Evolutionary conservation across 2,113 vertebrate genomes (phyloP).

Genomic region (Austrofundulus limnaeus): DNA sequence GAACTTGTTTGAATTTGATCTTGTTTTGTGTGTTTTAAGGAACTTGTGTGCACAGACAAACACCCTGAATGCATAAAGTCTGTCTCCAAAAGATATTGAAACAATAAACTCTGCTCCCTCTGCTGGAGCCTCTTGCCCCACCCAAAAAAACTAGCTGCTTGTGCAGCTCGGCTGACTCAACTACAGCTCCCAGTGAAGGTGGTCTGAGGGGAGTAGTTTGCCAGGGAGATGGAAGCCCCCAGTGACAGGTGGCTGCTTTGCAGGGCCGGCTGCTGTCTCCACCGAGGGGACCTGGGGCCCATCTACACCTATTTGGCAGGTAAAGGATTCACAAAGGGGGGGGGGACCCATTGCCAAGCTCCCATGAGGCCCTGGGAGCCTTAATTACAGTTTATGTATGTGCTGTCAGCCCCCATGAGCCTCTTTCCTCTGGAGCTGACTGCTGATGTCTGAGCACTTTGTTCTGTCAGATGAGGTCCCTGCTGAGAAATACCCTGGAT

Average conservation of each 20-base stretch:
- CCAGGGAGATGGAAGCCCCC: constrained; percentile 44
- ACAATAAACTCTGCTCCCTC: too few species aligned
- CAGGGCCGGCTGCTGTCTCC: constrained; percentile 11
- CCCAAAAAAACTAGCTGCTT: not conserved
- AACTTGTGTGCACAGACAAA: too few species aligned
- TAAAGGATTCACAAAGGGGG: constrained; percentile 43
- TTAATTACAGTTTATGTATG: constrained; percentile 78
- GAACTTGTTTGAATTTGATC: too few species aligned
- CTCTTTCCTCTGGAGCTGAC: constrained; percentile 56
- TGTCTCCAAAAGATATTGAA: too few species aligned
- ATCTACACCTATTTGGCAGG: constrained; percentile 62
- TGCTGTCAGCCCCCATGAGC: constrained; percentile 71
- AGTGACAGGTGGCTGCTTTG: constrained; percentile 45
- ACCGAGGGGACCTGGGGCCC: constrained; percentile 52
- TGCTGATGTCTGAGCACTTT: constrained; percentile 61
- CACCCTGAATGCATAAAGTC: too few species aligned
- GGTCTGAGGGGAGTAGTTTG: constrained; percentile 28
- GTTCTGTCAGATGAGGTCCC: constrained; percentile 52
- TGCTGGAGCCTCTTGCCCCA: too few species aligned
- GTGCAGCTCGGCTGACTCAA: constrained; percentile 23
- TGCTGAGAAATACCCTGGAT: constrained; percentile 54
- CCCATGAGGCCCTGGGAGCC: constrained; percentile 56
- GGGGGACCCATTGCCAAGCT: constrained; percentile 25
- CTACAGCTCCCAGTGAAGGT: constrained; percentile 40
- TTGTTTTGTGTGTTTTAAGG: too few species aligned